Evolutionary conservation across 2,113 vertebrate species (phyloP).

Genomic region (Ptilorrhoa leucosticta): DNA sequence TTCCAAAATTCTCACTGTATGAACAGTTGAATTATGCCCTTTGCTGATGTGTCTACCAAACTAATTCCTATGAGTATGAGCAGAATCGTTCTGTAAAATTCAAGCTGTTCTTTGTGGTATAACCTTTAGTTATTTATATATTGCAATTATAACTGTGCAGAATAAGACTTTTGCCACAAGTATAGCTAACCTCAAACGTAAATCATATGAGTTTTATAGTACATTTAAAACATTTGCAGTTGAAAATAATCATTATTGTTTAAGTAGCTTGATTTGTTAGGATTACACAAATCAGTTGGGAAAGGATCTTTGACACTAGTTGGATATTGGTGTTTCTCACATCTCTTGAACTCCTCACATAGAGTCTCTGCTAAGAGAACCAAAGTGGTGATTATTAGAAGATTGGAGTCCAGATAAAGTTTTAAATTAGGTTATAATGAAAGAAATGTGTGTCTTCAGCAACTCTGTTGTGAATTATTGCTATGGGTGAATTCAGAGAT

Average conservation of each 20-base stretch:
- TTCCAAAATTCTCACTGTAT: constrained; percentile 73
- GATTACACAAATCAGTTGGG: constrained; percentile 47
- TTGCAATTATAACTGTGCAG: constrained; percentile 74
- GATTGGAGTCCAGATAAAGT: constrained; percentile 65
- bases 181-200: constrained; percentile 58
- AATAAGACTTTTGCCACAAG: constrained; percentile 78
- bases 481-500: constrained; percentile 49
- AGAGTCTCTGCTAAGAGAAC: constrained; percentile 54
- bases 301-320: constrained; percentile 39
- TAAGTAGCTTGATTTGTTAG: constrained; percentile 75
- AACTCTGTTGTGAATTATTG: constrained; percentile 53
- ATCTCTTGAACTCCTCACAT: constrained; percentile 26
- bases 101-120: constrained; percentile 74
- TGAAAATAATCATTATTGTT: constrained; percentile 66
- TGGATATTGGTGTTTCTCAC: constrained; percentile 36
- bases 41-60: constrained; percentile 73
- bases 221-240: constrained; percentile 35
- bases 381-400: constrained; percentile 37
- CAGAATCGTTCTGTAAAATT: constrained; percentile 74
- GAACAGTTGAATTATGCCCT: constrained; percentile 73
- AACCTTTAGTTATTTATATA: constrained; percentile 74
- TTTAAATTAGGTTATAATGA: constrained; percentile 37
- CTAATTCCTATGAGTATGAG: constrained; percentile 74
- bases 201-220: constrained; percentile 37
- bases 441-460: constrained; percentile 34